phyloP scores from a whole-genome alignment of 1,140 invertebrate species.

The Bombus sibiricus region DNA sequence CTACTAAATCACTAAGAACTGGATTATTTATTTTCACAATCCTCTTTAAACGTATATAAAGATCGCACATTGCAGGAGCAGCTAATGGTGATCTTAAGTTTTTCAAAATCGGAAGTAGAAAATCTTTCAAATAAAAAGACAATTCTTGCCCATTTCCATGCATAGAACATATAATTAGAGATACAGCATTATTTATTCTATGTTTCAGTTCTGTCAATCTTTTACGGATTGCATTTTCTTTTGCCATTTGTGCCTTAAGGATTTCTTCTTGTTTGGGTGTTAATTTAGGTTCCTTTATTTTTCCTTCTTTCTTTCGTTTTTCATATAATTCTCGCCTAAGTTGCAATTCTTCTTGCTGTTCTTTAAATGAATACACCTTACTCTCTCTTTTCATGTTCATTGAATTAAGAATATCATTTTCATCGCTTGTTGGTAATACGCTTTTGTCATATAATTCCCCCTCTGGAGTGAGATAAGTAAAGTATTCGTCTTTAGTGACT shows the following conservation, averaged over 20 bases:
- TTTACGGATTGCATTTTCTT: slow-evolving; percentile 90
- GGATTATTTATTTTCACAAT: slow-evolving; percentile 82
- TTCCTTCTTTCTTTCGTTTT: slow-evolving; percentile 92
- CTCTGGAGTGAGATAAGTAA: slow-evolving; percentile 93
- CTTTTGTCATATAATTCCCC: slow-evolving; percentile 96
- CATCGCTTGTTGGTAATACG: slow-evolving; percentile 90
- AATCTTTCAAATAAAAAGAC: slow-evolving; percentile 85
- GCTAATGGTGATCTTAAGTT: slow-evolving; percentile 88
- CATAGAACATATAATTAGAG: slow-evolving; percentile 85
- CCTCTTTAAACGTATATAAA: slow-evolving; percentile 85
- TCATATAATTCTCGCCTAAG: slow-evolving; percentile 96
- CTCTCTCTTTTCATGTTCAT: slow-evolving; percentile 98
- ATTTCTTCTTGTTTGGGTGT: slow-evolving; percentile 97
- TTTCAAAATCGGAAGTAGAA: slow-evolving; percentile 85
- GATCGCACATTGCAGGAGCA: slow-evolving; percentile 85
- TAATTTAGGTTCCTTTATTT: slow-evolving; percentile 89
- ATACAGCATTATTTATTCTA: slow-evolving; percentile 85
- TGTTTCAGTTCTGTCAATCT: slow-evolving; percentile 86
- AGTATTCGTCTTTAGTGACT: slow-evolving; percentile 94
- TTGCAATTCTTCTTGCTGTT: slow-evolving; percentile 97
- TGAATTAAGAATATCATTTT: slow-evolving; percentile 85
- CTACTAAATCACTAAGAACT: slow-evolving; percentile 84
- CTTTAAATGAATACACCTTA: slow-evolving; percentile 98
- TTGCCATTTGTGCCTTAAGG: slow-evolving; percentile 92
- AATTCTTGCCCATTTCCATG: slow-evolving; percentile 85